Evolutionary conservation across 2,113 vertebrate genomes (phyloP).

Genomic region (Mellivora capensis): DNA sequence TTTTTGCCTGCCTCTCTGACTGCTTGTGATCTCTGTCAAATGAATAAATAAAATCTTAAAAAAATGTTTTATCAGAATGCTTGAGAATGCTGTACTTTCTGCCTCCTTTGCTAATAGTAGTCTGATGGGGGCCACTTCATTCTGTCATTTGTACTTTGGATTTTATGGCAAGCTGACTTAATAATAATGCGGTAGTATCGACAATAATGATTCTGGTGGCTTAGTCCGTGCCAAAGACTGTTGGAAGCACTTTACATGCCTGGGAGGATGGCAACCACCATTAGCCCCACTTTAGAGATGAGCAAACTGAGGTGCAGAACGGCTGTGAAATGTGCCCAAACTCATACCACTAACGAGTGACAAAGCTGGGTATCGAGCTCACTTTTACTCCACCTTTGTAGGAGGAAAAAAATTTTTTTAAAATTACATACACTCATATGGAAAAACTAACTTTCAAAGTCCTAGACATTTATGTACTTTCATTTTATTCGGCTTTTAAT

Average conservation of each 20-base stretch:
- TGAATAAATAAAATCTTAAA: too few relatives aligned
- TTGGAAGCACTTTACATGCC: background rate
- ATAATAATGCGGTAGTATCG: background rate
- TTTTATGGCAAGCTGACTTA: background rate
- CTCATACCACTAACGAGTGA: background rate
- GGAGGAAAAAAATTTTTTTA: background rate
- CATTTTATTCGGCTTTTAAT: slow-evolving; percentile 8
- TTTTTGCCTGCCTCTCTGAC: too few relatives aligned
- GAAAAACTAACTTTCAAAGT: slow-evolving; percentile 10
- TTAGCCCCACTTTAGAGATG: background rate
- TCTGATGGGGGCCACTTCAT: background rate
- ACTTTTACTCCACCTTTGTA: background rate
- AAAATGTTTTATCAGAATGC: background rate
- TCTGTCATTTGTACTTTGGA: background rate
- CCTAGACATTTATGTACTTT: slow-evolving; percentile 22
- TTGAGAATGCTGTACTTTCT: background rate
- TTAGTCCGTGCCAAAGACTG: background rate
- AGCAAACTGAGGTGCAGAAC: background rate
- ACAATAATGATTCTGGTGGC: background rate
- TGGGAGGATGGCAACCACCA: background rate
- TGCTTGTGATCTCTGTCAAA: too few relatives aligned
- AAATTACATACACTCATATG: background rate
- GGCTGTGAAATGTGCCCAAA: background rate
- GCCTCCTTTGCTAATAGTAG: background rate
- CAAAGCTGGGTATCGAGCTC: background rate